These are phyloP conservation scores for Halocynthia aurantium DNA, from an alignment of 23 tunicate genomes.

Conservation along the genomic window DNA sequence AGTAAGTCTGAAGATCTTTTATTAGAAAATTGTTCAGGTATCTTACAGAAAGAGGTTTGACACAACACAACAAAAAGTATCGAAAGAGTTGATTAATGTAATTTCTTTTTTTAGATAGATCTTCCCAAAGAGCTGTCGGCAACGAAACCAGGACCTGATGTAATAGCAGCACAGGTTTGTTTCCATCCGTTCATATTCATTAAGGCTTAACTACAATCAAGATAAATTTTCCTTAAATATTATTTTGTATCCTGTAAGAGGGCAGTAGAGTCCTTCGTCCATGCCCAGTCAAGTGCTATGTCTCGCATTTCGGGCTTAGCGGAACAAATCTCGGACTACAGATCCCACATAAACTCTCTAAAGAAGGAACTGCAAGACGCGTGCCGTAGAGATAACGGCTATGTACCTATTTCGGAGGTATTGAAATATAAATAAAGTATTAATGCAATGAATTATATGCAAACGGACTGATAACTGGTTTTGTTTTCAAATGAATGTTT, in stretches of 20 bases:
- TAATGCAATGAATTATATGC: neutral
- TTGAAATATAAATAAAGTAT: neutral
- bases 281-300: slow-evolving; percentile 83
- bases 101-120: neutral
- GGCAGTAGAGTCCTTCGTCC: slow-evolving; percentile 73
- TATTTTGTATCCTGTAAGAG: slow-evolving; percentile 15
- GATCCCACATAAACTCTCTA: slow-evolving; percentile 68
- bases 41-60: too few relatives aligned
- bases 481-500: neutral
- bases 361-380: slow-evolving; percentile 84
- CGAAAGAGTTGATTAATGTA: too few relatives aligned
- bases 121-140: slow-evolving; percentile 29
- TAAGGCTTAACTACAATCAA: neutral
- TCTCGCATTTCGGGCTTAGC: slow-evolving; percentile 71
- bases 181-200: neutral
- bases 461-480: neutral
- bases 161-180: slow-evolving; percentile 77
- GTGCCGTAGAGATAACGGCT: slow-evolving; percentile 57
- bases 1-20: too few relatives aligned
- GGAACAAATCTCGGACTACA: slow-evolving; percentile 67
- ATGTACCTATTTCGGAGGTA: slow-evolving; percentile 34
- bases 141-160: slow-evolving; percentile 33
- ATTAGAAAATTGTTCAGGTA: too few relatives aligned
- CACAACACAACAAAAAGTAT: too few relatives aligned
- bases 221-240: too few relatives aligned